Evolutionary conservation across 1,140 invertebrate genomes (phyloP), one percentile per base, ranked within the genome.

Genomic region (Planococcus citri): DNA sequence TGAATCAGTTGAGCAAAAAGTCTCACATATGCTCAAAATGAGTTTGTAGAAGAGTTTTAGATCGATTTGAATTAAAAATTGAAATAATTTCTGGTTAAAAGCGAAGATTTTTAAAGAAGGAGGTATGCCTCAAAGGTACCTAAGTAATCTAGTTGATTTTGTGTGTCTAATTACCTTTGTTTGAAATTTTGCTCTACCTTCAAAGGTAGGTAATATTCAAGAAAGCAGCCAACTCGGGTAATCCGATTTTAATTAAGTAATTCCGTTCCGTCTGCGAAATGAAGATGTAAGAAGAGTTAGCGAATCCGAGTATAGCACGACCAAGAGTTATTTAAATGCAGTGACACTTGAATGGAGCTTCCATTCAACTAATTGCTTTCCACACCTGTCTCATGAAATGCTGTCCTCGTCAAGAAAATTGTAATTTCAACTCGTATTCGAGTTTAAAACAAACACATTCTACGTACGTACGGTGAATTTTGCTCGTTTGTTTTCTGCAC

Each of bases 191-290:
- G 17, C 29, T 51, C 41, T 6, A 4, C 2, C 17, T 51, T n/a
- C 29, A 51, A 51, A 20, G 41, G 17, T 51, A 51, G 41, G 17
- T 51, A 51, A 51, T 17, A 51, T n/a, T 3, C 12, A 3, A 51
- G 17, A 51, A 51, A 51, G 41, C 41, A 51, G 4, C 12, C 41
- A 20, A 51, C 2, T 20, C 29, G 3, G 41, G 41, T 51, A 51
- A 51, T 51, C 41, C 41, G 41, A 51, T 51, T 51, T 51, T 51
- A 51, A 51, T 51, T 51, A n/a, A n/a, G n/a, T n/a, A 51, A 51
- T 51, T 51, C 41, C 41, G n/a, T 51, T 51, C 17, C 41, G 41
- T 20, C 41, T 4, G 6, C 41, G 17, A 14, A 51, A 51, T 51
- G 6, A 51, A 51, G 41, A 20, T 20, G 17, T 51, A 51, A 14